Percentiles rank a stretch among this genome's conserved stretches.
These are phyloP conservation scores for Limenitis camilla DNA, from an alignment of 2,888 invertebrate species.

Conservation along the genomic window DNA sequence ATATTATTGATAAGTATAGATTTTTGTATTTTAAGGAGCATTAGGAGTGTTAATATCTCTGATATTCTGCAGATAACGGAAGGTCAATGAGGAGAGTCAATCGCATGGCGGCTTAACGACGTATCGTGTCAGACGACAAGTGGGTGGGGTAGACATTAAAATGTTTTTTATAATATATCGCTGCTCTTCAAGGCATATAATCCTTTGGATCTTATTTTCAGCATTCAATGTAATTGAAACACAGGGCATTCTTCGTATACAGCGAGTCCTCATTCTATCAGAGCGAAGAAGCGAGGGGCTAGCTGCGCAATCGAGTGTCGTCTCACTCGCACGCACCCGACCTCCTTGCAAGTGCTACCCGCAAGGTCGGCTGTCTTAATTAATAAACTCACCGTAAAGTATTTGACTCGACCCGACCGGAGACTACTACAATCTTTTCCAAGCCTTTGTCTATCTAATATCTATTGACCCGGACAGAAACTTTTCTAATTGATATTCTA, in stretches of 20 bases:
- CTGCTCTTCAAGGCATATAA: background rate
- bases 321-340: constrained; percentile 58
- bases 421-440: constrained; percentile 67
- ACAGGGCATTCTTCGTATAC: constrained; percentile 7
- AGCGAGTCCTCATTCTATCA: constrained; percentile 10
- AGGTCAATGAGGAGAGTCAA: constrained; percentile 70
- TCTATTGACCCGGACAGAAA: constrained; percentile 64
- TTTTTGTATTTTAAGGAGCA: constrained; percentile 15
- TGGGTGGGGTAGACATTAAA: background rate
- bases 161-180: constrained; percentile 1
- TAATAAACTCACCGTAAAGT: constrained; percentile 74
- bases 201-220: background rate
- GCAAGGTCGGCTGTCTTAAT: constrained; percentile 74
- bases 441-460: constrained; percentile 72
- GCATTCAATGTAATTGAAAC: constrained; percentile 8
- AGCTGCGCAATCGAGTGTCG: constrained; percentile 24
- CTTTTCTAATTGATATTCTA: constrained; percentile 45
- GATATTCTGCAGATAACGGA: constrained; percentile 67
- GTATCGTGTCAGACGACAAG: constrained; percentile 26
- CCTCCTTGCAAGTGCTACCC: constrained; percentile 72
- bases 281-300: constrained; percentile 11
- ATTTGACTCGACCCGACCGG: constrained; percentile 67
- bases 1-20: background rate
- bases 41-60: constrained; percentile 30
- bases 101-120: constrained; percentile 48